Percentiles rank a stretch among this genome's conserved stretches.
Conservation (phyloP, 2,888 invertebrate species). For the Cerceris ruficornis region DNA sequence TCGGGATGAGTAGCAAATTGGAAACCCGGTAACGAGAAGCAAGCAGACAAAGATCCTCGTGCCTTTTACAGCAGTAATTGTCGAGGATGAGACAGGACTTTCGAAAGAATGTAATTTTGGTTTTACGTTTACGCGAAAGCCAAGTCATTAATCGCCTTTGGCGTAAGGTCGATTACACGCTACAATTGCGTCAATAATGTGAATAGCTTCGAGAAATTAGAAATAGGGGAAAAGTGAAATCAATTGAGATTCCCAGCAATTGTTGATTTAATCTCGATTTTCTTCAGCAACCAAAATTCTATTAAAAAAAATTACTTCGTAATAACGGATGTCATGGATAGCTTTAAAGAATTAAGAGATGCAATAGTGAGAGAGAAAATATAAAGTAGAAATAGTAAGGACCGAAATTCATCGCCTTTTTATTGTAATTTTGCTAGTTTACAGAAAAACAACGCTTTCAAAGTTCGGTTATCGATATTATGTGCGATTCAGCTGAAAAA, state of each 20-base stretch:
- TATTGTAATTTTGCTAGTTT: no score
- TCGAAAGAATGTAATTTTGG: constrained; percentile 74
- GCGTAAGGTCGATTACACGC: constrained; percentile 47
- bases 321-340: no score
- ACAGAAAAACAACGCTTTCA: no score
- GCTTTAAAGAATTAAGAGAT: no score
- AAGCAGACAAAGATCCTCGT: constrained; percentile 16
- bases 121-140: constrained; percentile 56
- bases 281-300: no score
- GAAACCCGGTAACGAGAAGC: constrained; percentile 35
- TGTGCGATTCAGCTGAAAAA: no score
- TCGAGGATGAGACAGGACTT: constrained; percentile 68
- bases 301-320: no score
- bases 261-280: background rate
- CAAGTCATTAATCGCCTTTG: constrained; percentile 66
- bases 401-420: no score
- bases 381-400: no score
- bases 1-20: constrained; percentile 35
- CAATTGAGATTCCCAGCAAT: background rate
- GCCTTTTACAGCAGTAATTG: constrained; percentile 59
- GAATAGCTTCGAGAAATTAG: constrained; percentile 74
- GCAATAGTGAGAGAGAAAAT: no score
- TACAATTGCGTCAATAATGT: constrained; percentile 60
- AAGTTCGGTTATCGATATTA: no score
- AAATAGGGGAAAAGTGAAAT: constrained; percentile 35